phyloP scores from a whole-genome alignment of 2,113 vertebrate genomes.

The Podocnemis expansa region DNA sequence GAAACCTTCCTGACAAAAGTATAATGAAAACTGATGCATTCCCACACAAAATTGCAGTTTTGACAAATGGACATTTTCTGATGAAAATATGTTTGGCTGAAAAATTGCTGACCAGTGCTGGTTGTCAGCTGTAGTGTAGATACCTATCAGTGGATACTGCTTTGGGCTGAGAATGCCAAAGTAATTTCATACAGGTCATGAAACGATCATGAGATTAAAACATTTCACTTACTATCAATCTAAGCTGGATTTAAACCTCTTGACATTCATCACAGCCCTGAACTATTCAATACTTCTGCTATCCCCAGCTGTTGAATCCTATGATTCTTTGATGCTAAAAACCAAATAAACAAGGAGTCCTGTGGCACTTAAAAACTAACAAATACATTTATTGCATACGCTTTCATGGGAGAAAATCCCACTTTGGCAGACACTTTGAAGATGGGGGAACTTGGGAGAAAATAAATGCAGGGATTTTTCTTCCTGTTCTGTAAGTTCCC shows the following conservation, averaged over 20 bases:
- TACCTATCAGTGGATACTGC: not conserved
- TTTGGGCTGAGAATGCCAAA: not conserved
- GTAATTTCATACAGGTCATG: not conserved
- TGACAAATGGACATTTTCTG: not conserved
- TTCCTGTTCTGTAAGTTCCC: too few species aligned
- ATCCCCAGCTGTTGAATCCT: not conserved
- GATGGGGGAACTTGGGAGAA: too few species aligned
- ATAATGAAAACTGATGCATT: not conserved
- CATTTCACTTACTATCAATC: not conserved
- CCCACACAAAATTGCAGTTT: not conserved
- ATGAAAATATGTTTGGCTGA: not conserved
- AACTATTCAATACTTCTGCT: not conserved
- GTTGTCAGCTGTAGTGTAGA: not conserved
- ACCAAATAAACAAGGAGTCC: too few species aligned
- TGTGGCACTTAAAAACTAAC: too few species aligned
- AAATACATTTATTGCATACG: too few species aligned
- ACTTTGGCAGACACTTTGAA: too few species aligned
- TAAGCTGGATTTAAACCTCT: not conserved
- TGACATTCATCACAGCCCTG: not conserved
- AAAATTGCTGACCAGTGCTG: not conserved
- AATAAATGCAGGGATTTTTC: too few species aligned
- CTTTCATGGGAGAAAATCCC: too few species aligned
- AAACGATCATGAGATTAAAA: not conserved
- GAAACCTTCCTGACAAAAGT: not conserved
- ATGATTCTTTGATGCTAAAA: not conserved